A percentile compares a stretch with the other conserved stretches of the same genome.
These are phyloP conservation scores for Oscheius onirici DNA, from an alignment of 2,888 invertebrate species.

Conservation along the genomic window DNA sequence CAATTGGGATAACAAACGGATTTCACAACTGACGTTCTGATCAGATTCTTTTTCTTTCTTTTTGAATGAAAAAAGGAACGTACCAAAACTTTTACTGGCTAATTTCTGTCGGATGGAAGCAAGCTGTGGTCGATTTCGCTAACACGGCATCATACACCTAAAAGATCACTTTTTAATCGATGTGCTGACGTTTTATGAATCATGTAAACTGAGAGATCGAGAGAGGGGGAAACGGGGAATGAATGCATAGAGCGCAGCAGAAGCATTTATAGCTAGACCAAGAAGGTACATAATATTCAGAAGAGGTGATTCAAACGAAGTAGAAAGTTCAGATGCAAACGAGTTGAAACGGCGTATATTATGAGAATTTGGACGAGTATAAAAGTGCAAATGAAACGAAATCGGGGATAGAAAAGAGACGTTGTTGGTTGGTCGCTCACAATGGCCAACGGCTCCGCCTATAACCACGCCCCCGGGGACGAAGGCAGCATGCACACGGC, in stretches of 20 bases:
- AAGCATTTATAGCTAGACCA: not conserved
- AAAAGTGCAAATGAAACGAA: constrained; percentile 16
- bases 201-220: not conserved
- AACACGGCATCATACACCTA: constrained; percentile 22
- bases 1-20: constrained; percentile 1
- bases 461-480: constrained; percentile 33
- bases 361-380: not conserved
- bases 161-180: not conserved
- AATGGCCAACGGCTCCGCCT: constrained; percentile 26
- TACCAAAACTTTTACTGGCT: not conserved
- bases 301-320: too few relatives aligned
- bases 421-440: constrained; percentile 35
- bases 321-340: too few relatives aligned
- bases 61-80: not conserved
- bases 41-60: not conserved
- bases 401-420: constrained; percentile 31
- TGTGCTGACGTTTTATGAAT: not conserved
- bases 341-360: too few relatives aligned
- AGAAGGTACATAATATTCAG: not conserved
- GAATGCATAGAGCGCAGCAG: not conserved
- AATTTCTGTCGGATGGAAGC: not conserved
- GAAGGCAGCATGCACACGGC: constrained; percentile 25
- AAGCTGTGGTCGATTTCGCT: not conserved
- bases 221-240: not conserved
- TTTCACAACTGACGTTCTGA: not conserved